phyloP scores from a whole-genome alignment of 2,888 invertebrate genomes.

The Bimastos eiseni region DNA sequence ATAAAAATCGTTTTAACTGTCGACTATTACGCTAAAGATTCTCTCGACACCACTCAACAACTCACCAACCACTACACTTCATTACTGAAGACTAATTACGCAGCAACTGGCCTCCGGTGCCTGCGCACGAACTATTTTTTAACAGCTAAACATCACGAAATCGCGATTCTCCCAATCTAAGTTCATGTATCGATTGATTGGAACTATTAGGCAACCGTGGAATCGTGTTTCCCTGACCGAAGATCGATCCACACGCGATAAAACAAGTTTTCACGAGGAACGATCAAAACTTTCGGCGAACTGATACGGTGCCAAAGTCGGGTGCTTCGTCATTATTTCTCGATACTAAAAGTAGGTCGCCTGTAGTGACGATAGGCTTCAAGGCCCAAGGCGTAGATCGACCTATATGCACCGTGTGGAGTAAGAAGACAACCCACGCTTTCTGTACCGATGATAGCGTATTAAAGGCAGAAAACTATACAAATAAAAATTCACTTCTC shows the following conservation, averaged over 20 bases:
- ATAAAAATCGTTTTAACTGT: neutral
- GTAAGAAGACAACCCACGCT: neutral
- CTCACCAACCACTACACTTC: conserved; percentile 13
- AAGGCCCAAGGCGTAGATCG: conserved; percentile 3
- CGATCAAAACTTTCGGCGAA: conserved; percentile 13
- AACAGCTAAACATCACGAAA: neutral
- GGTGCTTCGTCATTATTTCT: conserved; percentile 18
- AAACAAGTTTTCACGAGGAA: neutral
- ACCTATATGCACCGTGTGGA: neutral
- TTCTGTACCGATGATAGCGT: neutral
- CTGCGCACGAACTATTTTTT: neutral
- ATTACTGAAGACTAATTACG: neutral
- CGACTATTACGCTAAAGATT: neutral
- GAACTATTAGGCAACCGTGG: neutral
- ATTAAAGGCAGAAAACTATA: neutral
- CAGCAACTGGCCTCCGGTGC: neutral
- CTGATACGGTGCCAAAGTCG: neutral
- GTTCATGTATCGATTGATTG: neutral
- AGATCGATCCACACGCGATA: neutral
- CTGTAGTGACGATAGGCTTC: neutral
- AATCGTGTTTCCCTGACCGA: neutral
- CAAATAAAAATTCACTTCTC: neutral
- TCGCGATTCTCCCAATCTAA: neutral
- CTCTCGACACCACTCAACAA: neutral
- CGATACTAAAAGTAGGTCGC: conserved; percentile 19